A percentile compares a stretch with the other conserved stretches of the same genome.
phyloP scores from a whole-genome alignment of 2,888 invertebrate genomes.

The Lingula anatina region DNA sequence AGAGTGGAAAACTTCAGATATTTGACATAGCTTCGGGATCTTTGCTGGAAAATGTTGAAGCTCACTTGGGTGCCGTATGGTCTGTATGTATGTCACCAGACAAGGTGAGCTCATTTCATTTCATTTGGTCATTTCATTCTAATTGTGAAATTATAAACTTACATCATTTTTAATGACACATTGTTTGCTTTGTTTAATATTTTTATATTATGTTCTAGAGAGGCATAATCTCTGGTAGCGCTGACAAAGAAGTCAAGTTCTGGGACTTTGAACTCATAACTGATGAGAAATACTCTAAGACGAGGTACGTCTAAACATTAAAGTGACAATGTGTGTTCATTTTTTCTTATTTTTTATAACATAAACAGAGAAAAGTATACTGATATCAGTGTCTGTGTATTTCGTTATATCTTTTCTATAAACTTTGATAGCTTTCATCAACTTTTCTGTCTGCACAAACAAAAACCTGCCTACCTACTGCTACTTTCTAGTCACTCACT shows the following conservation, averaged over 20 bases:
- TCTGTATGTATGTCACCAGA: conserved; percentile 75
- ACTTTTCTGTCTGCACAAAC: conserved; percentile 71
- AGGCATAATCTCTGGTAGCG: conserved; percentile 68
- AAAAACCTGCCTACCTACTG: too few relatives aligned
- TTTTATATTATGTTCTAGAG: too few relatives aligned
- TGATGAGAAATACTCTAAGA: conserved; percentile 50
- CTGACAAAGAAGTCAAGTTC: conserved; percentile 84
- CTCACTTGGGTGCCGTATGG: conserved; percentile 77
- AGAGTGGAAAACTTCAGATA: conserved; percentile 76
- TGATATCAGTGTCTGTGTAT: conserved; percentile 33
- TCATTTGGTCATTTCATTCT: too few relatives aligned
- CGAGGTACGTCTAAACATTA: too few relatives aligned
- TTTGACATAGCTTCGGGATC: conserved; percentile 78
- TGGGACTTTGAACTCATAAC: conserved; percentile 87
- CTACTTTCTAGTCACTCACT: too few relatives aligned
- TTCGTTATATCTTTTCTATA: conserved; percentile 56
- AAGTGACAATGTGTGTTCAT: too few relatives aligned
- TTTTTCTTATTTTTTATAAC: too few relatives aligned
- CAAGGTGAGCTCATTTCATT: too few relatives aligned
- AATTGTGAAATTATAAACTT: too few relatives aligned
- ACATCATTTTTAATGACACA: too few relatives aligned
- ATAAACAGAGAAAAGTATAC: too few relatives aligned
- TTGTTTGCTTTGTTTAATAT: too few relatives aligned
- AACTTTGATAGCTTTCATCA: conserved; percentile 77
- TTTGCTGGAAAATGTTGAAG: conserved; percentile 72